A percentile compares a stretch with the other conserved stretches of the same genome.
Conservation (phyloP, 2,888 invertebrate genomes). For the Philereme vetulata region DNA sequence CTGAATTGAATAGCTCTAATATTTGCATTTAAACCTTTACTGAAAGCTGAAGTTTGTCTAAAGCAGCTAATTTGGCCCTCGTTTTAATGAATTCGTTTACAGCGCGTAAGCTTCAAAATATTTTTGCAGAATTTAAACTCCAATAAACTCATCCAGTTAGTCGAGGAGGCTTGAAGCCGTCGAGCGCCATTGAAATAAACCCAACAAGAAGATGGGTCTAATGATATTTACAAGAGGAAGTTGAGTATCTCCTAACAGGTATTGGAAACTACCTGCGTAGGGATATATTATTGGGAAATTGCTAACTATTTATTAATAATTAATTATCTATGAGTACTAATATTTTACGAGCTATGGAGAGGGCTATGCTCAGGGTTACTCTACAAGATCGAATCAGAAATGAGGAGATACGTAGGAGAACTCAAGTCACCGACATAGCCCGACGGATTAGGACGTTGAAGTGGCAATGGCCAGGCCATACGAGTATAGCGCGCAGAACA, state of each 20-base stretch:
- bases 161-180: slow-evolving; percentile 30
- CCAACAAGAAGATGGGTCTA: slow-evolving; percentile 24
- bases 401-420: too few species aligned
- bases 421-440: too few species aligned
- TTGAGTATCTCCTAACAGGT: slow-evolving; percentile 7
- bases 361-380: too few species aligned
- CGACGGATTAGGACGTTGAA: too few species aligned
- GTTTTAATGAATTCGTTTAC: slow-evolving; percentile 13
- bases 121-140: slow-evolving; percentile 23
- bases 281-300: too few species aligned
- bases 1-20: too few species aligned
- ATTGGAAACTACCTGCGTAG: slow-evolving; percentile 1
- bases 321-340: too few species aligned
- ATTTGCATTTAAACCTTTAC: background rate
- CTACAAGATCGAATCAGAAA: too few species aligned
- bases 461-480: too few species aligned
- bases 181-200: slow-evolving; percentile 32
- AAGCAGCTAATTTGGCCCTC: slow-evolving; percentile 7
- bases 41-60: slow-evolving; percentile 2
- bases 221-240: slow-evolving; percentile 16
- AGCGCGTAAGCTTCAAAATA: background rate
- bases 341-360: too few species aligned
- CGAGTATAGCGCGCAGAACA: too few species aligned
- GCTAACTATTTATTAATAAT: too few species aligned
- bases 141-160: slow-evolving; percentile 34